phyloP scores from a whole-genome alignment of 1,140 invertebrate genomes.

The Copidosoma floridanum region DNA sequence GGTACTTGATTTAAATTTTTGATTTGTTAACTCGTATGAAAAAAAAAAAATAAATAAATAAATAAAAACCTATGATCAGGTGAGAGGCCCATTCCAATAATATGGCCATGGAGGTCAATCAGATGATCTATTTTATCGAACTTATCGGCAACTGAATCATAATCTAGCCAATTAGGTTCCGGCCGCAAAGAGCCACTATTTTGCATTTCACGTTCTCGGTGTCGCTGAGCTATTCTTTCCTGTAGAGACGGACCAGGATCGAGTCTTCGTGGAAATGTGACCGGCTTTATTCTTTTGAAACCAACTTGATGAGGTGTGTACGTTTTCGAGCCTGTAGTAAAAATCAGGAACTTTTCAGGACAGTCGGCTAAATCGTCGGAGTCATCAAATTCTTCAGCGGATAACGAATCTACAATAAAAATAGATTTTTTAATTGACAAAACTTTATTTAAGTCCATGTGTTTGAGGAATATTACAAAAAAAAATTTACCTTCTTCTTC shows the following conservation, averaged over 20 bases:
- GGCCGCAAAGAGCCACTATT: conserved; percentile 52
- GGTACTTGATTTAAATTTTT: background rate
- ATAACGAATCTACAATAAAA: conserved; percentile 39
- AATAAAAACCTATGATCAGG: conserved; percentile 74
- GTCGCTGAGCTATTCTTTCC: conserved; percentile 64
- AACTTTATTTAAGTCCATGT: no score
- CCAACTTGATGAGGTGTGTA: conserved; percentile 87
- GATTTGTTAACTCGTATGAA: background rate
- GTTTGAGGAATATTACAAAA: no score
- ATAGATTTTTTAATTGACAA: background rate
- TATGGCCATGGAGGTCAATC: conserved; percentile 85
- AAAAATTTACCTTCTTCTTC: conserved; percentile 31
- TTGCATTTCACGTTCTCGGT: conserved; percentile 57
- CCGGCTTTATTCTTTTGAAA: conserved; percentile 76
- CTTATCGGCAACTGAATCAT: conserved; percentile 66
- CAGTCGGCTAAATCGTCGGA: conserved; percentile 57
- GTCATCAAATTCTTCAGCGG: conserved; percentile 54
- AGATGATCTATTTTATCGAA: conserved; percentile 81
- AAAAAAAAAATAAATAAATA: background rate
- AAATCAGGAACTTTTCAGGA: conserved; percentile 78
- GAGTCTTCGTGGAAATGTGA: conserved; percentile 69
- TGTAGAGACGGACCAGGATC: conserved; percentile 68
- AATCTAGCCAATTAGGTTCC: conserved; percentile 70
- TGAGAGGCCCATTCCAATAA: conserved; percentile 85
- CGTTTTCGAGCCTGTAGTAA: conserved; percentile 81